These are phyloP conservation scores for Colletes gigas DNA, from an alignment of 1,140 invertebrate genomes.

Conservation along the genomic window DNA sequence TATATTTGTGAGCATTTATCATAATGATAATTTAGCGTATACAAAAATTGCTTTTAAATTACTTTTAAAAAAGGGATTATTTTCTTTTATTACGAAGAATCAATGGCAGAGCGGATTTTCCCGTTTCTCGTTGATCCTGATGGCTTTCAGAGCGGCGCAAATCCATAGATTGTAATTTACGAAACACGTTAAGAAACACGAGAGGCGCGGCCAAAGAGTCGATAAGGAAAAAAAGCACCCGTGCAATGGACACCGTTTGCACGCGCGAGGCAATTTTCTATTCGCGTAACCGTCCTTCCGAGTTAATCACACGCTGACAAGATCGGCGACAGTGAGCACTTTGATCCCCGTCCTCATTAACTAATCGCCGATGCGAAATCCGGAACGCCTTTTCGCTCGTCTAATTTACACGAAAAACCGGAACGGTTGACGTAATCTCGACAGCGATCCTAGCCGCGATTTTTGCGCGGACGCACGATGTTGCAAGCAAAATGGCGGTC, in stretches of 20 bases:
- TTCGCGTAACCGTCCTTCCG: background rate
- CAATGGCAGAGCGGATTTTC: no score
- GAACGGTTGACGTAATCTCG: conserved; percentile 41
- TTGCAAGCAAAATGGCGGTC: no score
- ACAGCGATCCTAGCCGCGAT: conserved; percentile 34
- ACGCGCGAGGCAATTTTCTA: conserved; percentile 7
- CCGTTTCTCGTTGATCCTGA: no score
- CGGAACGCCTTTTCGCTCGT: conserved; percentile 23
- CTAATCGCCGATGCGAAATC: conserved; percentile 9
- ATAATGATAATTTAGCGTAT: no score
- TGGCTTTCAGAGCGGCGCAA: no score
- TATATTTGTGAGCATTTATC: no score
- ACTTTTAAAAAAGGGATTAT: no score
- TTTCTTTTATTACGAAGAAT: no score
- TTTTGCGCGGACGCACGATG: conserved; percentile 24
- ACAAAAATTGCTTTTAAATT: no score
- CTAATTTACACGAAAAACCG: conserved; percentile 44
- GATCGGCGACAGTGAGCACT: background rate
- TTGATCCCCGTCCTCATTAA: conserved; percentile 44
- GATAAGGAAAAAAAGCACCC: background rate
- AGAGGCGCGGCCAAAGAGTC: no score
- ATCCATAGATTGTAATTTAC: no score
- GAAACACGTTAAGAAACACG: no score
- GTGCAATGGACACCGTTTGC: background rate
- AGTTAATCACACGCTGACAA: conserved; percentile 45